Evolutionary conservation across 2,113 vertebrate genomes (phyloP).

Genomic region (Lates calcarifer): DNA sequence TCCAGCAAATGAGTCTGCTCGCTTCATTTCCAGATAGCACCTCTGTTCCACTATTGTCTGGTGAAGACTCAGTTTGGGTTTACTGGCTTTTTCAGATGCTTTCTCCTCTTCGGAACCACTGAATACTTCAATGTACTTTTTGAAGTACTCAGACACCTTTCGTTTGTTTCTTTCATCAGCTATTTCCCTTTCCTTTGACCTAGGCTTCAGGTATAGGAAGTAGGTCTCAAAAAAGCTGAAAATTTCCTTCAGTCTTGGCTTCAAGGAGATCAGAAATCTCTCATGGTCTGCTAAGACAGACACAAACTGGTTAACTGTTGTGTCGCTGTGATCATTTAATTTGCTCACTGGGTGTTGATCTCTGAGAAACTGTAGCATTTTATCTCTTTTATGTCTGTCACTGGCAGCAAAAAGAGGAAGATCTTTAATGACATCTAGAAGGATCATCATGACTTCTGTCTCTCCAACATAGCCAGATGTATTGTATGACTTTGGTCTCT

Average conservation of each 20-base stretch:
- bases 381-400: slow-evolving; percentile 38
- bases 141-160: slow-evolving; percentile 51
- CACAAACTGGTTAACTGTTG: slow-evolving; percentile 3
- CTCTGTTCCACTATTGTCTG: slow-evolving; percentile 48
- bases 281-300: slow-evolving; percentile 42
- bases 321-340: neutral
- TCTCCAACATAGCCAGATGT: slow-evolving; percentile 62
- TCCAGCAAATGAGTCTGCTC: slow-evolving; percentile 67
- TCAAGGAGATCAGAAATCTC: slow-evolving; percentile 50
- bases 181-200: slow-evolving; percentile 68
- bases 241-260: slow-evolving; percentile 55
- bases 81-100: slow-evolving; percentile 42
- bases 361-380: slow-evolving; percentile 61
- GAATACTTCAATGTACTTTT: slow-evolving; percentile 46
- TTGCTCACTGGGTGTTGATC: slow-evolving; percentile 13
- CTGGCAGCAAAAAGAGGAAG: slow-evolving; percentile 28
- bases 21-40: slow-evolving; percentile 46
- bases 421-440: slow-evolving; percentile 41
- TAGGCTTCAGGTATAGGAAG: slow-evolving; percentile 60
- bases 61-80: slow-evolving; percentile 52
- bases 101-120: slow-evolving; percentile 46
- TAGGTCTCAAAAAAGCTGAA: slow-evolving; percentile 67
- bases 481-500: slow-evolving; percentile 47
- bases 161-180: slow-evolving; percentile 52
- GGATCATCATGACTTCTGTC: slow-evolving; percentile 52